Evolutionary conservation across 2,797 vertebrate species (phyloP).

Genomic region (Microctenopoma lineatum): DNA sequence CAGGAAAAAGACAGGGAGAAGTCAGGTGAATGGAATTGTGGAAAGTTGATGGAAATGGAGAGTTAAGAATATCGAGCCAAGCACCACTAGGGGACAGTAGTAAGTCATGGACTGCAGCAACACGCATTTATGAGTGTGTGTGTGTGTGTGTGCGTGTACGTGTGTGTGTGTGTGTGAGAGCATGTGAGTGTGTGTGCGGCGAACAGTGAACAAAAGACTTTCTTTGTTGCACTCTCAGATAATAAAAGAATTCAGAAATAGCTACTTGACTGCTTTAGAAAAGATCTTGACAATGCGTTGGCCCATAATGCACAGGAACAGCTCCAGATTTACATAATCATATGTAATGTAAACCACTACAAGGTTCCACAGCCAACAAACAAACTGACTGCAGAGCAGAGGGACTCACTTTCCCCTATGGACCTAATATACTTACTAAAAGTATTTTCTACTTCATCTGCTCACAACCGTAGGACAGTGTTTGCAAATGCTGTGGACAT

Average conservation of each 20-base stretch:
- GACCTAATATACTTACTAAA: slow-evolving; percentile 79
- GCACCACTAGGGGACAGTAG: slow-evolving; percentile 99
- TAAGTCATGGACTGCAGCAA: slow-evolving; percentile 90
- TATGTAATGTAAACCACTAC: slow-evolving; percentile 84
- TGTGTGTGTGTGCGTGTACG: slow-evolving; percentile 28
- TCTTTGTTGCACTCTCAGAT: slow-evolving; percentile 89
- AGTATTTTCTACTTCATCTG: slow-evolving; percentile 76
- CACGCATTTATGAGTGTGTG: slow-evolving; percentile 20
- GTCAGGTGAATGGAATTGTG: slow-evolving; percentile 72
- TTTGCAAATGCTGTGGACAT: slow-evolving; percentile 65
- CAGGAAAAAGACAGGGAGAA: slow-evolving; percentile 46
- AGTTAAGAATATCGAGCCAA: slow-evolving; percentile 32
- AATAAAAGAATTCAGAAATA: slow-evolving; percentile 89
- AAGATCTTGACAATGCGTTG: slow-evolving; percentile 84
- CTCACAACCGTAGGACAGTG: slow-evolving; percentile 73
- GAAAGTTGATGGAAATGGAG: slow-evolving; percentile 69
- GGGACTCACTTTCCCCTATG: slow-evolving; percentile 71
- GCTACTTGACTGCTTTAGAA: slow-evolving; percentile 88
- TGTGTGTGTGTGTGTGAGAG: slow-evolving; percentile 28
- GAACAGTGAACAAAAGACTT: slow-evolving; percentile 98
- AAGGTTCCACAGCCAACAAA: slow-evolving; percentile 78
- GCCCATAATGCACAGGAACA: slow-evolving; percentile 85
- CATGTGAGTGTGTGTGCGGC: slow-evolving; percentile 76
- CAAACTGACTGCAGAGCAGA: slow-evolving; percentile 78
- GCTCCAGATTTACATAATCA: slow-evolving; percentile 84